Base-by-base conservation (phyloP, 2,113 vertebrate species). In the Formicarius rufipectus region DNA sequence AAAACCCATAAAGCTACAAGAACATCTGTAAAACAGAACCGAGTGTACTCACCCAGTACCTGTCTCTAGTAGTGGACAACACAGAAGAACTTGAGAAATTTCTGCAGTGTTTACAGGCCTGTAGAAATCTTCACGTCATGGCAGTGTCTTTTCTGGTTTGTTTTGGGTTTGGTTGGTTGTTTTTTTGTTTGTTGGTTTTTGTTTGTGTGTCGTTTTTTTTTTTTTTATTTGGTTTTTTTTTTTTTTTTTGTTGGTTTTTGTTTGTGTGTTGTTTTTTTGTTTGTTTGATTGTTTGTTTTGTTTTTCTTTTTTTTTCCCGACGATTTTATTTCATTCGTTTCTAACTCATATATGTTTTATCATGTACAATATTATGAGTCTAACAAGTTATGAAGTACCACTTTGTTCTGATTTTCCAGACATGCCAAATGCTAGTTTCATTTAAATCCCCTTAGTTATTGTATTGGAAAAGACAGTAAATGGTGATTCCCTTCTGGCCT, bases 251-350 rank as follows among this genome's bases (percentile, higher is more conserved):
- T n/a, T n/a, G n/a, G n/a, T n/a, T n/a, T n/a, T n/a, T n/a, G n/a
- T n/a, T n/a, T n/a, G n/a, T n/a, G n/a, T n/a, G n/a, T n/a, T n/a
- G n/a, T n/a, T n/a, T n/a, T n/a, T 45, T 58, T 64, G 10, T 7
- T 59, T 84, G 11, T 4, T 60, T 42, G 8, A 0, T 82, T 66
- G 8, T 1, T 63, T 18, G 4, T 23, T 77, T 24, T 53, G 1
- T 27, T 37, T 40, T 6, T 30, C 39, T 1, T 5, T n/a, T 40
- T 7, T 30, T 44, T 0, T 3, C 4, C 25, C 33, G 3, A 14
- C 6, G 6, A 33, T 50, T 87, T 84, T 52, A 9, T 60, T 55
- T 27, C 49, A 47, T 64, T 73, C 2, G 8, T 63, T 95, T 73
- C 59, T 64, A 77, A n/a, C 6, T 84, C 15, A 40, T 20, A 21